Conservation (phyloP, 1,140 invertebrate species). For the Maniola jurtina region DNA sequence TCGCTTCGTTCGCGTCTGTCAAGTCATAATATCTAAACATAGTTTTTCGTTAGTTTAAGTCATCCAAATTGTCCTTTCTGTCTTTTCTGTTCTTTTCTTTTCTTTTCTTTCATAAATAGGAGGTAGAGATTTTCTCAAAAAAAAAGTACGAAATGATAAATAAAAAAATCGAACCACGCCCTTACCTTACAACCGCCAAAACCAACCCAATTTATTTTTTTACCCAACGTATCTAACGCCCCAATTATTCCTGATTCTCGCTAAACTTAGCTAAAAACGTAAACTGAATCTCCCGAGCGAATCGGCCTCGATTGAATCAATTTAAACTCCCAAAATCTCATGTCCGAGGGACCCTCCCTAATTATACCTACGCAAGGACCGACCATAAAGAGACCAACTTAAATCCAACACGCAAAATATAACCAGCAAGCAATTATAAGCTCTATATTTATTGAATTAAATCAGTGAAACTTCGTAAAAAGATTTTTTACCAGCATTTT, state of each 20-base stretch:
- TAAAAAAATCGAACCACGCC: neutral
- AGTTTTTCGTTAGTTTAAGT: too few species aligned
- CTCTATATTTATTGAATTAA: constrained; percentile 24
- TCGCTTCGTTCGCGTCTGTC: too few species aligned
- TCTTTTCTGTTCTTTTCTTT: too few species aligned
- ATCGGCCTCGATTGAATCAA: constrained; percentile 75
- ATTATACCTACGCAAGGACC: constrained; percentile 73
- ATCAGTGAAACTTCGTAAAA: constrained; percentile 17
- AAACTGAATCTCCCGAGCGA: constrained; percentile 54
- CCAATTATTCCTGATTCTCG: constrained; percentile 57
- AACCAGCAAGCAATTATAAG: constrained; percentile 24
- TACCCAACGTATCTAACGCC: constrained; percentile 29
- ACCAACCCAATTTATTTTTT: constrained; percentile 31
- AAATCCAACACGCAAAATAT: constrained; percentile 35
- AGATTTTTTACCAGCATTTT: constrained; percentile 15
- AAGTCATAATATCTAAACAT: too few species aligned
- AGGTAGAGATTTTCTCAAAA: too few species aligned
- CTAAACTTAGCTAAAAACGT: constrained; percentile 50
- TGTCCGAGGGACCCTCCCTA: constrained; percentile 71
- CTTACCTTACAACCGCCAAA: constrained; percentile 1
- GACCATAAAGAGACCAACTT: constrained; percentile 60
- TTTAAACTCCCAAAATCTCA: constrained; percentile 74
- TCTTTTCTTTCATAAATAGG: too few species aligned
- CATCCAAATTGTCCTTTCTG: too few species aligned
- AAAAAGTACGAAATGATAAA: neutral